These are phyloP conservation scores for Slavum lentiscoides DNA, from an alignment of 2,888 invertebrate genomes.

Conservation along the genomic window DNA sequence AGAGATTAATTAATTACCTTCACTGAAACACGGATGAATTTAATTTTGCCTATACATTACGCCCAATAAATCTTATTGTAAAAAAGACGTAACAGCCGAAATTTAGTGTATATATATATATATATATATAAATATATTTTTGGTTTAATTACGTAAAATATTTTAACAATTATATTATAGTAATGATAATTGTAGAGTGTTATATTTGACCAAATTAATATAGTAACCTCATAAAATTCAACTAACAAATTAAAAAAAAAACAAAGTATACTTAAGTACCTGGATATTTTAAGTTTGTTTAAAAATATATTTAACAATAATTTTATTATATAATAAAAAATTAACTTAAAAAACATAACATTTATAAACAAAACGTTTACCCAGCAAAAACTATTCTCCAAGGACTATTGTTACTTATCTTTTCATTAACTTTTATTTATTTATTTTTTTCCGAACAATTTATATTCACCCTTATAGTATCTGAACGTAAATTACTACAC, in stretches of 20 bases:
- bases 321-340: no score
- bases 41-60: slow-evolving; percentile 28
- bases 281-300: no score
- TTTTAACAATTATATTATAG: neutral
- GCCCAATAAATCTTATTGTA: neutral
- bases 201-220: neutral
- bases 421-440: slow-evolving; percentile 3
- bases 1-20: neutral
- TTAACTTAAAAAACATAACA: no score
- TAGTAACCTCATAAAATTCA: neutral
- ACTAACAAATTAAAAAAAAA: neutral
- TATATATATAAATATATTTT: neutral
- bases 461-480: slow-evolving; percentile 27
- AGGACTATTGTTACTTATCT: slow-evolving; percentile 8
- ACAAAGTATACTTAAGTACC: no score
- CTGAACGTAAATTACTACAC: neutral
- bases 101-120: no score
- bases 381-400: neutral
- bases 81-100: neutral
- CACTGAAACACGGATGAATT: neutral
- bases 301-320: no score
- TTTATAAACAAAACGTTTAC: neutral
- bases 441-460: neutral
- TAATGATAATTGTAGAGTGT: neutral
- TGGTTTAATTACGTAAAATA: no score